These are phyloP conservation scores for Anguilla marmorata DNA, from an alignment of 2,797 vertebrate genomes.

Conservation along the genomic window DNA sequence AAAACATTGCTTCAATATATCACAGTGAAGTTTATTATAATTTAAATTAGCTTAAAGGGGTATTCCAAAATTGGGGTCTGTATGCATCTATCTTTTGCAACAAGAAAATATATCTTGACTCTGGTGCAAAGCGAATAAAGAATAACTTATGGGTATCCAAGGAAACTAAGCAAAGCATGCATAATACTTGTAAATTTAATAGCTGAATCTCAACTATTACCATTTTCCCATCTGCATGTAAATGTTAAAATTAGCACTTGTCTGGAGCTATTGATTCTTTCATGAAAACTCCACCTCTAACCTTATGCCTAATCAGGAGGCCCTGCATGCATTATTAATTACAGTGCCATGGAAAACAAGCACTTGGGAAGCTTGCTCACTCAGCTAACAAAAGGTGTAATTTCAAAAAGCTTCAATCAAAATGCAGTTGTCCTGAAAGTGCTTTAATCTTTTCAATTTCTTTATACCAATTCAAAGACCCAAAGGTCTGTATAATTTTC, in stretches of 20 bases:
- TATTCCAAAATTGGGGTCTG: not conserved
- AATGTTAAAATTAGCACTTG: slow-evolving; percentile 34
- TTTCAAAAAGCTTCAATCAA: slow-evolving; percentile 57
- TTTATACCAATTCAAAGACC: not conserved
- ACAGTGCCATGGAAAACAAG: slow-evolving; percentile 57
- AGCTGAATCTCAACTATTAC: slow-evolving; percentile 23
- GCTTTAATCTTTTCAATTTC: slow-evolving; percentile 41
- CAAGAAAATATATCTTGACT: slow-evolving; percentile 16
- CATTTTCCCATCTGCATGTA: slow-evolving; percentile 37
- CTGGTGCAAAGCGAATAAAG: not conserved
- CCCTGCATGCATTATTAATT: slow-evolving; percentile 68
- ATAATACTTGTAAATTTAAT: slow-evolving; percentile 35
- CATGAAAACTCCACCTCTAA: slow-evolving; percentile 56
- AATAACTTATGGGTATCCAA: slow-evolving; percentile 32
- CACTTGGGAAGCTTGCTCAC: slow-evolving; percentile 53
- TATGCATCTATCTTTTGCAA: not conserved
- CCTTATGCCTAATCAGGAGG: slow-evolving; percentile 64
- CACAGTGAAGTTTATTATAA: not conserved
- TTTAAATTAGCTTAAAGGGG: not conserved
- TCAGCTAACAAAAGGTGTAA: slow-evolving; percentile 53
- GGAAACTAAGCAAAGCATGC: slow-evolving; percentile 38
- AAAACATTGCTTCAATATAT: not conserved
- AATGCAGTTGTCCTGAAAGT: slow-evolving; percentile 10
- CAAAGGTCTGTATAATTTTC: not conserved
- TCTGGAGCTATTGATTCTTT: slow-evolving; percentile 29